Evolutionary conservation across 2,888 invertebrate genomes (phyloP).

Genomic region (Platycnemis pennipes): DNA sequence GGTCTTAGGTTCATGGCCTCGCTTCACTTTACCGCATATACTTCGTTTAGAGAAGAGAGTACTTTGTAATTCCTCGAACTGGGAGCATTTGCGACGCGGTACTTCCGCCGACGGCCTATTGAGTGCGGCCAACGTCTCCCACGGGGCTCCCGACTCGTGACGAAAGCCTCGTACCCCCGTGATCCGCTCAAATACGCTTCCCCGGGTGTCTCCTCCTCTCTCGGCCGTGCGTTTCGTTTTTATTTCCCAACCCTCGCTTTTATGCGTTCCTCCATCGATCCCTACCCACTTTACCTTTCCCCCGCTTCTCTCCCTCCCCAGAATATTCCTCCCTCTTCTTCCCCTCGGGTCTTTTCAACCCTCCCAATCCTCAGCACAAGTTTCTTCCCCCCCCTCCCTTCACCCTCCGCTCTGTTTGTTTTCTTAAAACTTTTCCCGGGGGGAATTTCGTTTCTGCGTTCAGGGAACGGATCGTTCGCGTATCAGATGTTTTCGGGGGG

Average conservation of each 20-base stretch:
- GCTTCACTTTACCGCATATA: too few relatives aligned
- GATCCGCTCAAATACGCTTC: background rate
- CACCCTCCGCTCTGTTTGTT: background rate
- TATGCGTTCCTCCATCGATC: background rate
- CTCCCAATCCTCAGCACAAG: background rate
- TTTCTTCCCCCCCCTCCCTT: background rate
- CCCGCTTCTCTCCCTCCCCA: background rate
- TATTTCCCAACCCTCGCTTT: background rate
- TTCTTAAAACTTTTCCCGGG: conserved; percentile 32
- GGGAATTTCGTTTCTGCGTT: background rate
- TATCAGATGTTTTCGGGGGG: background rate
- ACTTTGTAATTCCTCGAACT: background rate
- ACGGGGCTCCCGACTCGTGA: background rate
- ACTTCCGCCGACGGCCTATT: background rate
- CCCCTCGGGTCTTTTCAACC: background rate
- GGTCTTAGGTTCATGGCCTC: too few relatives aligned
- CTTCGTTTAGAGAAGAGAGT: too few relatives aligned
- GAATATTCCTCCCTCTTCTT: background rate
- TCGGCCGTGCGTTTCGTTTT: background rate
- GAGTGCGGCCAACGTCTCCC: background rate
- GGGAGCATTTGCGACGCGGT: background rate
- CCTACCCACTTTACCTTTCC: background rate
- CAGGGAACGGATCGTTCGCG: background rate
- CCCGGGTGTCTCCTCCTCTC: background rate
- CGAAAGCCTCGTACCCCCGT: background rate